These are phyloP conservation scores for Sisor rabdophorus DNA, from an alignment of 2,113 vertebrate species.

Conservation along the genomic window DNA sequence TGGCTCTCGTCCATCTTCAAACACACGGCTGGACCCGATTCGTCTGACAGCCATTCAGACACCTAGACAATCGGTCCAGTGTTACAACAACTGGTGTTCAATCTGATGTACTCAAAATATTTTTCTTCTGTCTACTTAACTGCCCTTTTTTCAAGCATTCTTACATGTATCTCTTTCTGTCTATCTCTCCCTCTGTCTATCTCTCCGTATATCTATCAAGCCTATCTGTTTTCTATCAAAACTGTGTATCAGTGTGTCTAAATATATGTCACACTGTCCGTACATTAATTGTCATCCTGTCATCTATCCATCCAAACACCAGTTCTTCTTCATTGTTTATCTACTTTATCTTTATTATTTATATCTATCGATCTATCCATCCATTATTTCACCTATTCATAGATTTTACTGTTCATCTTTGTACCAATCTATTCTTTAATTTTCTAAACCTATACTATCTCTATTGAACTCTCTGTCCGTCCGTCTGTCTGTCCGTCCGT, in stretches of 20 bases:
- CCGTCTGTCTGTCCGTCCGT: not conserved
- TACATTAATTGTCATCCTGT: not conserved
- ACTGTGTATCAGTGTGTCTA: not conserved
- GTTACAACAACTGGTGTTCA: not conserved
- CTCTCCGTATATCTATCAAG: too few species aligned
- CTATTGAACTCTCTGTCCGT: not conserved
- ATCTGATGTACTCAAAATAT: not conserved
- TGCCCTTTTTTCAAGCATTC: not conserved
- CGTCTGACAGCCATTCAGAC: constrained; percentile 91
- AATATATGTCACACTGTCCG: not conserved
- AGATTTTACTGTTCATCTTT: not conserved
- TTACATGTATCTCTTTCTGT: not conserved
- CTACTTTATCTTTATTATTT: too few species aligned
- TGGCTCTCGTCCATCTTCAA: constrained; percentile 90
- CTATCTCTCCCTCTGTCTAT: not conserved
- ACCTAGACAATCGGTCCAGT: constrained; percentile 65
- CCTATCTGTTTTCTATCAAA: too few species aligned
- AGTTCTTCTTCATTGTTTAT: too few species aligned
- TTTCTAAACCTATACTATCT: too few species aligned
- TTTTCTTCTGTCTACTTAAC: not conserved
- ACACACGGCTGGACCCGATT: constrained; percentile 75
- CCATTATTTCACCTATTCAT: too few species aligned
- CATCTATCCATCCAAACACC: too few species aligned
- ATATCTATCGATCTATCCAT: not conserved
- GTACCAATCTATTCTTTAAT: too few species aligned